Percentiles rank a stretch among this genome's conserved stretches.
Evolutionary conservation across 37 sponge, comb jelly and placozoan genomes (phyloP).

Genomic region (Lycopodina hypogea): DNA sequence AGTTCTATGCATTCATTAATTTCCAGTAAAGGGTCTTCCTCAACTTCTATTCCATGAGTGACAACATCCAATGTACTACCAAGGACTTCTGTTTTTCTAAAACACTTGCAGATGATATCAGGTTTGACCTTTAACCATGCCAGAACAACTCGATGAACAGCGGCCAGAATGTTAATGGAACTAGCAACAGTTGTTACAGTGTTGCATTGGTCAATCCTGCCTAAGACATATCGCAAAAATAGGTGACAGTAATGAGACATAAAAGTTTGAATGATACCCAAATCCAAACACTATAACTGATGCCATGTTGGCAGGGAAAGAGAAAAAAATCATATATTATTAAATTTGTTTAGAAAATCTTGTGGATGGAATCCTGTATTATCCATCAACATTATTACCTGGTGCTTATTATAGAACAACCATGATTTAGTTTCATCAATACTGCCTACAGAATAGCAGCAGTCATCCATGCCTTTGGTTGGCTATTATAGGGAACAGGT

Average conservation of each 20-base stretch:
- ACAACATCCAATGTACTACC: background rate
- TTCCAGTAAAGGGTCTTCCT: constrained; percentile 10
- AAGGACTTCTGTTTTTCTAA: constrained; percentile 39
- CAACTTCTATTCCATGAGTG: background rate
- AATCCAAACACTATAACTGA: too few species aligned
- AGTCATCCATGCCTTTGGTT: constrained; percentile 66
- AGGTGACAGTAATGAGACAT: constrained; percentile 13
- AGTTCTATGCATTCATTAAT: background rate
- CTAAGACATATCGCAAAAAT: constrained; percentile 19
- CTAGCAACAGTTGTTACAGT: constrained; percentile 38
- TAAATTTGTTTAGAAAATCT: constrained; percentile 11
- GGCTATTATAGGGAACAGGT: constrained; percentile 46
- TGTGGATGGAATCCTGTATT: constrained; percentile 21
- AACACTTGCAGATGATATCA: constrained; percentile 58
- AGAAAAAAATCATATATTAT: constrained; percentile 33
- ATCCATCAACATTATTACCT: constrained; percentile 14
- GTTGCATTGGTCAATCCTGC: constrained; percentile 38
- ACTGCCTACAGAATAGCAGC: constrained; percentile 6
- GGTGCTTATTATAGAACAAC: background rate
- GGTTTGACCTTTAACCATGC: constrained; percentile 58
- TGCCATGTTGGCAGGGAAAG: constrained; percentile 51
- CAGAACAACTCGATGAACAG: constrained; percentile 53
- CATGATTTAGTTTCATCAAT: constrained; percentile 7
- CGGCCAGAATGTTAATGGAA: constrained; percentile 57
- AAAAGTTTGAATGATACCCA: constrained; percentile 16